Conservation (phyloP, 2,888 invertebrate species). For the Lochmaea capreae region DNA sequence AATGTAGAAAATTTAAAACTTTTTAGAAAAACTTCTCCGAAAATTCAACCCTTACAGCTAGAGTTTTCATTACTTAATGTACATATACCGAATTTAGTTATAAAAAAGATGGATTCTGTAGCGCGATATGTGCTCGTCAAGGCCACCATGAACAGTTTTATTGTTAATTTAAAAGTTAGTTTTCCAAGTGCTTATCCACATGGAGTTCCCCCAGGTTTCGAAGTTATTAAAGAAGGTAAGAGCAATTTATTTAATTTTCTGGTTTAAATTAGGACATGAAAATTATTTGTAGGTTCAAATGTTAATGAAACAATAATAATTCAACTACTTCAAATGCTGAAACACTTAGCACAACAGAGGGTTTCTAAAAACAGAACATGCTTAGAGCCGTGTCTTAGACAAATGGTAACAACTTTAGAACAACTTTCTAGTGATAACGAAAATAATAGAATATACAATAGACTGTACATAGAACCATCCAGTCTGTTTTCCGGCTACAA, state of each 20-base stretch:
- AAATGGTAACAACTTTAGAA: slow-evolving; percentile 75
- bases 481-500: slow-evolving; percentile 65
- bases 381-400: slow-evolving; percentile 85
- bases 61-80: slow-evolving; percentile 82
- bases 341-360: slow-evolving; percentile 83
- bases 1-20: slow-evolving; percentile 43
- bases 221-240: slow-evolving; percentile 68
- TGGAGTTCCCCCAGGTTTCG: slow-evolving; percentile 74
- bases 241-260: neutral
- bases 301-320: slow-evolving; percentile 78
- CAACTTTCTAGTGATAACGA: slow-evolving; percentile 71
- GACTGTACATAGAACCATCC: slow-evolving; percentile 52
- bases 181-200: slow-evolving; percentile 83
- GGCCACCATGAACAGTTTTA: slow-evolving; percentile 68
- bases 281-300: slow-evolving; percentile 66
- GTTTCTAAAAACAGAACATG: slow-evolving; percentile 89
- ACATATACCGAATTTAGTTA: slow-evolving; percentile 79
- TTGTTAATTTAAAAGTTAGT: slow-evolving; percentile 72
- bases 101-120: slow-evolving; percentile 67
- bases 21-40: slow-evolving; percentile 59
- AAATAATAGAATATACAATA: slow-evolving; percentile 63
- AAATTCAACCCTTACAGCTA: slow-evolving; percentile 75
- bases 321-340: slow-evolving; percentile 83
- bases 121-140: slow-evolving; percentile 72
- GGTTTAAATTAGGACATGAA: too few species aligned